Base-by-base conservation (phyloP, 2,888 invertebrate genomes). In the Campopleginae sp. region DNA sequence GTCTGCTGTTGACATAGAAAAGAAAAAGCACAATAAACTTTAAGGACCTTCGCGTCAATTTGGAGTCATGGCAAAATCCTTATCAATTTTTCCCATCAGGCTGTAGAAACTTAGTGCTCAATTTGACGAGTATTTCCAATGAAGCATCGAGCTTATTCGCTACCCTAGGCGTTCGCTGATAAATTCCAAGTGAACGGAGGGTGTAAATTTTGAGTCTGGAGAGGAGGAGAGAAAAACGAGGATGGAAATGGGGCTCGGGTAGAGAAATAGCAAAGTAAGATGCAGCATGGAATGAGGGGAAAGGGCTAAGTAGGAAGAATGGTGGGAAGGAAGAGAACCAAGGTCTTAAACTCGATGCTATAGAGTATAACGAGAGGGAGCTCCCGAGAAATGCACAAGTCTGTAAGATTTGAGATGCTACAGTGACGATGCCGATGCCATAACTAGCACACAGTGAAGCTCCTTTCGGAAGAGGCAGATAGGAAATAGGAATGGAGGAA, bases 361-460 rank as follows among this genome's bases (percentile, higher is more conserved):
- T 72, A 82, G 27, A 82, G 74, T 80, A 70, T 83, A 71, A 80
- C 79, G 82, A 74, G 78, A 38, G 58, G n/a, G 38, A 74, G 82
- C 80, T 74, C 54, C 61, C 71, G 51, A 79, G 65, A 75, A 48
- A 78, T 71, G 80, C 72, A 80, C 65, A 75, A 46, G 65, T 63
- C 74, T 65, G 48, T 79, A 31, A 65, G 74, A 85, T 82, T 78
- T 63, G 58, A 81, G 79, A 82, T 85, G 61, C 38, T 51, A 51
- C 19, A 70, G 72, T 51, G 82, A 82, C 76, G 71, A 51, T 61
- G 63, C 77, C 85, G 74, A 85, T 82, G 85, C 85, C 85, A 85
- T 75, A 79, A 79, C 68, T 70, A 74, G 72, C 66, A 58, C 66
- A 80, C 31, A 75, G 74, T 46, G 74, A 33, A 58, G 68, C 77